These are phyloP conservation scores for Paragorgia papillata DNA, from an alignment of 92 coral and sea anemone species.

Conservation along the genomic window DNA sequence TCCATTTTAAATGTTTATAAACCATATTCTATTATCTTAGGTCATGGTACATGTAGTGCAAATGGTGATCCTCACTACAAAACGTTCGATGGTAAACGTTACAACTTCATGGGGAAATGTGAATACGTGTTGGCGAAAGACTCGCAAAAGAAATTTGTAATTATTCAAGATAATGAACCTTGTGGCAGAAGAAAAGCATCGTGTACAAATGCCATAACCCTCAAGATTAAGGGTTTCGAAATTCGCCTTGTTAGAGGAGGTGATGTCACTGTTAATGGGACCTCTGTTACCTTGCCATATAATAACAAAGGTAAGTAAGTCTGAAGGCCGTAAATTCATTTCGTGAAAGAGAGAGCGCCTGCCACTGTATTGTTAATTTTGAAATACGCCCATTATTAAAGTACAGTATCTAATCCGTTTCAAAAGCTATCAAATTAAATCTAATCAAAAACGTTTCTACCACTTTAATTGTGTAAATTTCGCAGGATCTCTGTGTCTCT, in stretches of 20 bases:
- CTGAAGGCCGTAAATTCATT: too few relatives aligned
- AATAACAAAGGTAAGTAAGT: constrained; percentile 6
- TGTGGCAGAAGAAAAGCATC: constrained; percentile 17
- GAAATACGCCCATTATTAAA: too few relatives aligned
- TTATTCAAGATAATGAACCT: constrained; percentile 23
- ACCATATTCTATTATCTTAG: not conserved
- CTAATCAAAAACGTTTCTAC: too few relatives aligned
- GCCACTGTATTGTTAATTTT: too few relatives aligned
- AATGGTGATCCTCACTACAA: constrained; percentile 31
- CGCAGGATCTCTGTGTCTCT: too few relatives aligned
- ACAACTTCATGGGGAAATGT: constrained; percentile 34
- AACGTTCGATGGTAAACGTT: constrained; percentile 35
- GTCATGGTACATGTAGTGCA: constrained; percentile 7
- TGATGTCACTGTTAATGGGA: constrained; percentile 12
- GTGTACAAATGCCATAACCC: constrained; percentile 20
- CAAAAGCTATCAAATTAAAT: too few relatives aligned
- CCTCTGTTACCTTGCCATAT: not conserved
- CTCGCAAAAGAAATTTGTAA: not conserved
- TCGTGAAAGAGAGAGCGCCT: too few relatives aligned
- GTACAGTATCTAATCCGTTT: too few relatives aligned
- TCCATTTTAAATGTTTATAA: too few relatives aligned
- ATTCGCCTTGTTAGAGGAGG: constrained; percentile 17
- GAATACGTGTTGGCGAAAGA: constrained; percentile 29
- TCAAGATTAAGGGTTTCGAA: not conserved
- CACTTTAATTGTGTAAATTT: too few relatives aligned